Conservation (phyloP, 2,113 vertebrate species). For the Petrocephalus microphthalmus region DNA sequence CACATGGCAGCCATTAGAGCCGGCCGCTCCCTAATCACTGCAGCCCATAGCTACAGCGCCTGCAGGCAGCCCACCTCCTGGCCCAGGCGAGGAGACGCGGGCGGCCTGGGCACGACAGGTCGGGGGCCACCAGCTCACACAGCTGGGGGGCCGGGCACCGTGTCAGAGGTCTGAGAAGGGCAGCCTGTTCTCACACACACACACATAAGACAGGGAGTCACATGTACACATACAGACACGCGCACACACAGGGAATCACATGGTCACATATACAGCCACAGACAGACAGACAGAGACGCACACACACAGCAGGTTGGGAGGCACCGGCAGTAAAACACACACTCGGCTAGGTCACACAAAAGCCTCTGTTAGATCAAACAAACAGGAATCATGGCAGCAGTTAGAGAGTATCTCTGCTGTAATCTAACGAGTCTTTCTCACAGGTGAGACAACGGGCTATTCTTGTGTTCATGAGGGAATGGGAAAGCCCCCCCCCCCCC, state of each 20-base stretch:
- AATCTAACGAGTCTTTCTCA: not conserved
- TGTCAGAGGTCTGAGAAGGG: constrained; percentile 64
- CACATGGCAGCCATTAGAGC: constrained; percentile 75
- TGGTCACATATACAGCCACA: not conserved
- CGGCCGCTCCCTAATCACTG: constrained; percentile 65
- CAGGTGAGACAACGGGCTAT: not conserved
- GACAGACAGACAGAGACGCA: not conserved
- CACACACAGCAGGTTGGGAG: not conserved
- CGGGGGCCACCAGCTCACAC: not conserved
- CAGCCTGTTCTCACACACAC: constrained; percentile 57
- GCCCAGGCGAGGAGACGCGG: constrained; percentile 31
- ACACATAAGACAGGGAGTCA: constrained; percentile 22
- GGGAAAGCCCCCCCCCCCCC: not conserved
- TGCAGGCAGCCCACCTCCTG: constrained; percentile 63
- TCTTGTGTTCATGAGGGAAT: not conserved
- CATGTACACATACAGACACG: constrained; percentile 21
- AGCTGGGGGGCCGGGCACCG: constrained; percentile 29
- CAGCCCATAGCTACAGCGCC: constrained; percentile 57
- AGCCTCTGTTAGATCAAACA: not conserved
- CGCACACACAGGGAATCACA: constrained; percentile 29
- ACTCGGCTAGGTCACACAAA: not conserved
- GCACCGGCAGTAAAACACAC: not conserved
- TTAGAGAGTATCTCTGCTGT: not conserved
- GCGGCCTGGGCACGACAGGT: not conserved
- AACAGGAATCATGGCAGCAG: not conserved